Percentiles rank a stretch among this genome's conserved stretches.
Evolutionary conservation across 2,113 vertebrate genomes (phyloP).

Genomic region (Falco punctatus): DNA sequence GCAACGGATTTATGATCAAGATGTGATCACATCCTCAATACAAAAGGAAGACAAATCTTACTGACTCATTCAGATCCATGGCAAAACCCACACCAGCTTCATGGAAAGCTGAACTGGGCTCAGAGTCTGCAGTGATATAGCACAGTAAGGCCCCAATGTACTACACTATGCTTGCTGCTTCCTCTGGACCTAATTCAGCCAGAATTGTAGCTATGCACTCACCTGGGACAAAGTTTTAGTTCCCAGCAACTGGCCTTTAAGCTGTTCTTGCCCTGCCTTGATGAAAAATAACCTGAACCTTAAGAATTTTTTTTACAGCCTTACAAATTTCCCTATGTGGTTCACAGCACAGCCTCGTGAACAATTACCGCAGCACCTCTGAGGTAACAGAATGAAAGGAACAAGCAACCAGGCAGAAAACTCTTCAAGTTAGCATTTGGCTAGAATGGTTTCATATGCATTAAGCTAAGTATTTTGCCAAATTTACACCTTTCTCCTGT

Average conservation of each 20-base stretch:
- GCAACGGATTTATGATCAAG: neutral
- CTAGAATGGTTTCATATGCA: neutral
- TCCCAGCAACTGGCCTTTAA: neutral
- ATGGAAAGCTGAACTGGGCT: neutral
- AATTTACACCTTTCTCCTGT: neutral
- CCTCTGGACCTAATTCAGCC: neutral
- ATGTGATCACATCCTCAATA: neutral
- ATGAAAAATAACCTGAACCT: neutral
- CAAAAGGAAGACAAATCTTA: neutral
- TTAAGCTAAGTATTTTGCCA: neutral
- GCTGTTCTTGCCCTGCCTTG: neutral
- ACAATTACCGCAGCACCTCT: neutral
- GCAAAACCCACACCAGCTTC: neutral
- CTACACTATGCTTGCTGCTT: neutral
- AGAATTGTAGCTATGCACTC: neutral
- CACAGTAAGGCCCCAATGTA: neutral
- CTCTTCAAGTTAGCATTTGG: neutral
- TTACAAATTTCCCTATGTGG: neutral
- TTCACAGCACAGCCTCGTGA: neutral
- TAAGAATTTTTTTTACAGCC: neutral
- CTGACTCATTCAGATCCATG: neutral
- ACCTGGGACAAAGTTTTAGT: neutral
- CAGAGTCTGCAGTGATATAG: neutral
- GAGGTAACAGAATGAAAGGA: neutral
- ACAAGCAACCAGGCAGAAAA: neutral